Conservation (phyloP, 1,140 invertebrate genomes). For the Teleopsis dalmanni region DNA sequence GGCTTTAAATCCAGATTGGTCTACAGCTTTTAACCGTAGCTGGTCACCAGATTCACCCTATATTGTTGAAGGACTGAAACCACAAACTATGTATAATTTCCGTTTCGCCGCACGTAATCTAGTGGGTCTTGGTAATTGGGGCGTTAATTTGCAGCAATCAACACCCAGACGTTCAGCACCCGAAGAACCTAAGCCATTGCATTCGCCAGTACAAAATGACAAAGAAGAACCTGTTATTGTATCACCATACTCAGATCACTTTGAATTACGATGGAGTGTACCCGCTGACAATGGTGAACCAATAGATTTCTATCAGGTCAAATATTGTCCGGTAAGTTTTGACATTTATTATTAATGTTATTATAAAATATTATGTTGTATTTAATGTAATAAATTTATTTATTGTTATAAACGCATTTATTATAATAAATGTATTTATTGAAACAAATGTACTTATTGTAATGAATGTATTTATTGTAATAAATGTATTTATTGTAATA, state of each 20-base stretch:
- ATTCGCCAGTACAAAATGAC: constrained; percentile 35
- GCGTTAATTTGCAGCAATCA: constrained; percentile 48
- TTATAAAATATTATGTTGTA: no score
- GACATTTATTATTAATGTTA: background rate
- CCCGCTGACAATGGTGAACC: constrained; percentile 82
- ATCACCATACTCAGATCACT: constrained; percentile 61
- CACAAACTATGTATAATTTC: constrained; percentile 74
- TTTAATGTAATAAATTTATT: no score
- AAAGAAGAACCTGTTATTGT: constrained; percentile 39
- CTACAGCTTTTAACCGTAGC: constrained; percentile 57
- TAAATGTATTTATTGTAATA: no score
- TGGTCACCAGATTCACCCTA: constrained; percentile 70
- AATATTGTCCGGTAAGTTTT: constrained; percentile 66
- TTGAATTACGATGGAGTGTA: constrained; percentile 71
- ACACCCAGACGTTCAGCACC: constrained; percentile 51
- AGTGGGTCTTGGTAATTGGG: constrained; percentile 72
- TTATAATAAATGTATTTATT: no score
- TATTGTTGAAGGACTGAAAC: constrained; percentile 70
- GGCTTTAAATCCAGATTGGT: constrained; percentile 57
- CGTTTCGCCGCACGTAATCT: constrained; percentile 76
- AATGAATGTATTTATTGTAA: no score
- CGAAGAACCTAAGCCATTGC: constrained; percentile 41
- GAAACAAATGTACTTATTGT: no score
- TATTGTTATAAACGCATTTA: no score
- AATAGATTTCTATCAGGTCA: constrained; percentile 75